Base-by-base conservation (phyloP, 2,888 invertebrate genomes). In the Ctenicera cuprea region DNA sequence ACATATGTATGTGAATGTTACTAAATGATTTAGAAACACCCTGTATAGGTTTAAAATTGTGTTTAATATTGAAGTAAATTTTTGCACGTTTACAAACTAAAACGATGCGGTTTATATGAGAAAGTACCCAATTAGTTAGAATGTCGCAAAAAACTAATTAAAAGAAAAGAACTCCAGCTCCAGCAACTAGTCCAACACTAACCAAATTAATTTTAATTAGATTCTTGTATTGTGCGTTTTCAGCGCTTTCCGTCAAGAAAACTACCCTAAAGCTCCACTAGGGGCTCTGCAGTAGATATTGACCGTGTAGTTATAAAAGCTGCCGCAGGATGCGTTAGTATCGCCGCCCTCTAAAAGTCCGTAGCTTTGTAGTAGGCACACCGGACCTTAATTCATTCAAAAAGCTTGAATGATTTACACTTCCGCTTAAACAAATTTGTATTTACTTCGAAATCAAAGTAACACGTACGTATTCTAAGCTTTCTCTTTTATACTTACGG, bases 341-440 rank as follows among this genome's bases (percentile, higher is more conserved):
- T 79, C 79, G 78, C 77, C 78, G 77, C 79, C 79, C 79, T 73
- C 69, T 68, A 69, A 71, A 74, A 71, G 71, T 77, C 73, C 76
- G 76, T 76, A 74, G 73, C 75, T 65, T 71, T 62, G 48, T 71
- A 75, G 73, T 72, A 72, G 54, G 65, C 61, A 73, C 65, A 65
- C 71, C 71, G 70, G 69, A 72, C 72, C 48, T 43, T 52, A 69
- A 64, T 54, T 69, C 54, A 41, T 62, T 71, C 63, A 71, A 59
- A 48, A 67, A 66, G 33, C 22, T 61, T 62, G 64, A 64, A 64
- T 71, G 62, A 38, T 70, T 63, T 63, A 63, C 26, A 26, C 41
- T 43, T 52, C 52, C 22, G 50, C 38, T 45, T 71, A 64, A 8
- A 18, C 43, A 41, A 64, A 64, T 48, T 52, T 12, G 30, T 8